Conservation (phyloP, 2,888 invertebrate species). For the Encarsia formosa region DNA sequence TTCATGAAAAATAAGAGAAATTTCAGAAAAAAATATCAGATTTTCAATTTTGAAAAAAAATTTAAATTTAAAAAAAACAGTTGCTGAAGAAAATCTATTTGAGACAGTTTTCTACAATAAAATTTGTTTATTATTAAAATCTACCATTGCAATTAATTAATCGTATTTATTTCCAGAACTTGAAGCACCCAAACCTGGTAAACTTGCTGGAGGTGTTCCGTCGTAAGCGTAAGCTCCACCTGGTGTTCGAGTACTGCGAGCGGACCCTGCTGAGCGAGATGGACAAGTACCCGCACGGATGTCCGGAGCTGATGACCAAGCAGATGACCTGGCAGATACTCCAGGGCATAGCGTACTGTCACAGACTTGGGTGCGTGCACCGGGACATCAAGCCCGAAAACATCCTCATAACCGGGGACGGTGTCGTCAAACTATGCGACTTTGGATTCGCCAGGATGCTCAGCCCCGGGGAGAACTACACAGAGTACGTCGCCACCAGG, state of each 20-base stretch:
- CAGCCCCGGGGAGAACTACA: slow-evolving; percentile 95
- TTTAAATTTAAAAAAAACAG: too few species aligned
- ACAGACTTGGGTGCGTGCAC: slow-evolving; percentile 93
- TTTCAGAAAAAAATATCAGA: too few species aligned
- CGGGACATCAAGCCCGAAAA: slow-evolving; percentile 99
- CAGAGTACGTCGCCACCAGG: slow-evolving; percentile 97
- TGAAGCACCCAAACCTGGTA: slow-evolving; percentile 96
- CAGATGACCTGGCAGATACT: slow-evolving; percentile 94
- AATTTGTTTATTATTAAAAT: too few species aligned
- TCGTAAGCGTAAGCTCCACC: slow-evolving; percentile 87
- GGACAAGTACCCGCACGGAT: slow-evolving; percentile 90
- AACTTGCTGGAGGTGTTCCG: slow-evolving; percentile 97
- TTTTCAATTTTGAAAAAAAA: too few species aligned
- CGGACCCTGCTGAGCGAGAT: slow-evolving; percentile 94
- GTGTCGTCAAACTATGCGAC: slow-evolving; percentile 95
- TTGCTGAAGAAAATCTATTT: too few species aligned
- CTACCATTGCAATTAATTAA: too few species aligned
- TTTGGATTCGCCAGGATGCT: slow-evolving; percentile 98
- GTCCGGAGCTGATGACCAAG: slow-evolving; percentile 84
- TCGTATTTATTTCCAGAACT: slow-evolving; percentile 85
- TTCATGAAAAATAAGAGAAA: too few species aligned
- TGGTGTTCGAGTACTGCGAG: slow-evolving; percentile 98
- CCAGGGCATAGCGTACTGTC: slow-evolving; percentile 93
- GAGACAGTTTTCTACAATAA: too few species aligned
- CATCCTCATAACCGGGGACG: slow-evolving; percentile 86